A percentile compares a stretch with the other conserved stretches of the same genome.
phyloP scores from a whole-genome alignment of 2,797 vertebrate genomes.

The Micropoecilia bifurca region DNA sequence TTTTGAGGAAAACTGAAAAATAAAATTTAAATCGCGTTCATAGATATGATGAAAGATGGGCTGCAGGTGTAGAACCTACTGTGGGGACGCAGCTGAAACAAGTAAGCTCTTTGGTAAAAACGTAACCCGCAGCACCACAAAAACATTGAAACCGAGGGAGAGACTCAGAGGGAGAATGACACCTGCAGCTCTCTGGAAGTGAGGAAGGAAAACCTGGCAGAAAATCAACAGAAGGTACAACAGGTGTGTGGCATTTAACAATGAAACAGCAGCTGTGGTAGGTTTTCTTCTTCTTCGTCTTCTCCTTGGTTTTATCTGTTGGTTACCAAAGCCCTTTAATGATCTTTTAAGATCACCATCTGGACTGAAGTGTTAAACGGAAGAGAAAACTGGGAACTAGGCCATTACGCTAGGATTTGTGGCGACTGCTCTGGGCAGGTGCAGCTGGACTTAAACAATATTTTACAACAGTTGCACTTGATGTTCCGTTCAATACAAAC shows the following conservation, averaged over 20 bases:
- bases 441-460: background rate
- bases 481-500: background rate
- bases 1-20: background rate
- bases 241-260: conserved; percentile 3
- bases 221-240: background rate
- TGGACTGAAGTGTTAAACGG: background rate
- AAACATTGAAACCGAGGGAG: background rate
- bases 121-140: too few species aligned
- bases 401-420: background rate
- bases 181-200: background rate
- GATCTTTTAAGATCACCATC: background rate
- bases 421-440: background rate
- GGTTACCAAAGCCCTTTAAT: background rate
- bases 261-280: background rate
- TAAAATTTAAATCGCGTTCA: background rate
- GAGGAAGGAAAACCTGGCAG: background rate
- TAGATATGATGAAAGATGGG: background rate
- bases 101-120: background rate
- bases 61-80: background rate
- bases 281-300: background rate
- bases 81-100: background rate
- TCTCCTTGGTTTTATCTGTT: background rate
- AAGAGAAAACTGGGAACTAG: background rate
- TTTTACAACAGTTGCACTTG: background rate
- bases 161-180: background rate